Conservation (phyloP, 2,888 invertebrate genomes). For the Torymus tubicola region DNA sequence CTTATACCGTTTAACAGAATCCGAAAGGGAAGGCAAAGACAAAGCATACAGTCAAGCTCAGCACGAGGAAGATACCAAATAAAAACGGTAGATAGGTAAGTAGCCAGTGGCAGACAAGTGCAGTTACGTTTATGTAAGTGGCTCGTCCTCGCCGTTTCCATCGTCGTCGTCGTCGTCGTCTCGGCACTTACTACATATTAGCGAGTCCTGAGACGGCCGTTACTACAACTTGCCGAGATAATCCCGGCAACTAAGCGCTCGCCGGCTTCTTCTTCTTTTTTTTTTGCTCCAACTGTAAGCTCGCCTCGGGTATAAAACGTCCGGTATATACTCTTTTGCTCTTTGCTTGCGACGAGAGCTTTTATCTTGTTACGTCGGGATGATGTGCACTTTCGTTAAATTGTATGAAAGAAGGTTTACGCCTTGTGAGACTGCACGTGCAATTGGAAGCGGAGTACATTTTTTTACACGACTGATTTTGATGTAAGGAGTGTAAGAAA, state of each 20-base stretch:
- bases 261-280: constrained; percentile 54
- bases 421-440: too few species aligned
- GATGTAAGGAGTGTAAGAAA: too few species aligned
- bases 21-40: too few species aligned
- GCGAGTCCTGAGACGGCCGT: constrained; percentile 64
- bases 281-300: constrained; percentile 50
- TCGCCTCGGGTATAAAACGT: background rate
- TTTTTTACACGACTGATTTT: too few species aligned
- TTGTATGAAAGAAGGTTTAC: too few species aligned
- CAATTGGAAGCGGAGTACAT: too few species aligned
- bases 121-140: constrained; percentile 64
- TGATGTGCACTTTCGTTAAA: too few species aligned
- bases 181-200: constrained; percentile 65
- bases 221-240: constrained; percentile 59
- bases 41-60: background rate
- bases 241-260: constrained; percentile 57
- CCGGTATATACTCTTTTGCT: background rate
- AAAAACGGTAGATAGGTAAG: background rate
- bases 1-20: too few species aligned
- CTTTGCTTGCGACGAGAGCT: constrained; percentile 26
- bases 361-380: constrained; percentile 1
- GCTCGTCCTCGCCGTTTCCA: constrained; percentile 23
- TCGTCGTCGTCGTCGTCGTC: background rate
- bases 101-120: constrained; percentile 59
- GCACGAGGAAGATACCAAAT: background rate